Evolutionary conservation across 2,888 invertebrate species (phyloP), one percentile per base, ranked within the genome.

Genomic region (Carabus problematicus): DNA sequence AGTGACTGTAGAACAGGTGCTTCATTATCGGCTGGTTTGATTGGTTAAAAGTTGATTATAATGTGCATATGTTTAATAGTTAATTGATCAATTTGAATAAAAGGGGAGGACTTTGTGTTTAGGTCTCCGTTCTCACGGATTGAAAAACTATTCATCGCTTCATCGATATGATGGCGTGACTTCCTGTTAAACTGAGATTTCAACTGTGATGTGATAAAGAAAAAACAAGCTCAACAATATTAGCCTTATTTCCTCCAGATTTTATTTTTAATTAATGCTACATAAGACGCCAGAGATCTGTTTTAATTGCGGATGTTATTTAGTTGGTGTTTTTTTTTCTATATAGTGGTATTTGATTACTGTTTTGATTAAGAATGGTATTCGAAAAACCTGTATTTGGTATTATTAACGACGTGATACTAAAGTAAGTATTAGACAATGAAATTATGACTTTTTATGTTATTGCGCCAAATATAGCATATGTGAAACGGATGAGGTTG

Each of bases 41-140:
- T 52, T 52, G 52, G 52, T 29, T 29, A 29, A 29, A 29, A 29
- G 19, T 52, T 52, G 52, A 52, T 52, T 52, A 52, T 52, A 52
- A 43, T 67, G 60, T 60, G 67, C 67, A 67, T 67, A 54, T 40
- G 60, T 67, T 67, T 67, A 60, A 67, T 67, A 67, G 59, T 63
- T 67, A 67, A 67, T 67, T 67, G 67, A 60, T 67, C 67, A 52
- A 67, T 67, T 67, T 67, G 60, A 67, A 67, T 67, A 67, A 60
- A 67, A 52, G 49, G 67, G 67, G 60, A 67, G 41, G 54, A 29
- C 29, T 29, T 29, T 29, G 60, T 59, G 19, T 9, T 4, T 58
- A 11, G 47, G n/a, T 41, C 39, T 55, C 47, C 40, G 45, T 66
- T 58, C 56, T 58, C 58, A 66, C 58, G 58, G 45, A 41, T 19